Evolutionary conservation across 2,888 invertebrate genomes (phyloP), one percentile per base, ranked within the genome.

Genomic region (Heteropelma amictum): DNA sequence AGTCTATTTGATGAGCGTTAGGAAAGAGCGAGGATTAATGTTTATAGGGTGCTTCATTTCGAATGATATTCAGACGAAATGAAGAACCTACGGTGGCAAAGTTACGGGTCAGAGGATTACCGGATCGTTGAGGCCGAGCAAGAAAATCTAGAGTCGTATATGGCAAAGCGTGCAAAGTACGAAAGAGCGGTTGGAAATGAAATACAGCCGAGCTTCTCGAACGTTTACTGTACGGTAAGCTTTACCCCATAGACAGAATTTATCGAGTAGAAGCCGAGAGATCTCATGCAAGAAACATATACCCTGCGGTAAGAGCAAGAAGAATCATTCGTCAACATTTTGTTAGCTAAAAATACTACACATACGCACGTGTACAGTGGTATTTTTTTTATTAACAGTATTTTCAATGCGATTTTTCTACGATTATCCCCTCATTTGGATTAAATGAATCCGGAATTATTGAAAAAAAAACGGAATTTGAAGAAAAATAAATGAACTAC

Each of bases 241-340:
- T 56, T 47, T 56, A 56, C 56, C 35, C 30, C 21, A 35, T 63
- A 40, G 76, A 77, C 71, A 71, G 67, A 79, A 80, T 80, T 77
- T 78, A 80, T 72, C 72, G 38, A 47, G 54, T 21, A 10, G 30
- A 8, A 35, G 33, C 42, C 23, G 40, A 45, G 33, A 53, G 75
- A 79, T 79, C 77, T 72, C 72, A 51, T 75, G 75, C 74, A 75
- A 77, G 64, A 75, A 72, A 79, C 61, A 79, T 74, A 70, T 56
- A 60, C 42, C 28, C 51, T 68, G 38, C 53, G 69, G 56, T 60
- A 30, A 58, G 40, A 45, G n/a, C 30, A 6, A n/a, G 28, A 26
- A 7, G 33, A 54, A 51, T 63, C 49, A 63, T 63, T 63, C 35
- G 51, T 63, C 51, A 63, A 38, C 35, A 38, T 51, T 14, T 21